Evolutionary conservation across 35 echinoderm and acorn worm species (phyloP).

Genomic region (Anneissia japonica): DNA sequence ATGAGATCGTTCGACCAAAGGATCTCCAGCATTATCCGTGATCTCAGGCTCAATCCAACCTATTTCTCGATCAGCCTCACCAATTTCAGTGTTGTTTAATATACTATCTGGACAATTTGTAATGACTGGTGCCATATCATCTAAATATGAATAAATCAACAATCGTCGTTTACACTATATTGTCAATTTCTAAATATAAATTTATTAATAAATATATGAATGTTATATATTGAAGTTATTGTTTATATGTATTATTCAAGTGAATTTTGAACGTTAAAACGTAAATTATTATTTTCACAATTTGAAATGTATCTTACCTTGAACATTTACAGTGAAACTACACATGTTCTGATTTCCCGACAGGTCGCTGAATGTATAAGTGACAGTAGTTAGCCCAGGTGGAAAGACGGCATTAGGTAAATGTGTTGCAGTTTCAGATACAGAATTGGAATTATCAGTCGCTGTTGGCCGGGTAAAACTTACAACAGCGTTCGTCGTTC

Average conservation of each 20-base stretch:
- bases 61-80: neutral
- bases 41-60: neutral
- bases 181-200: no score
- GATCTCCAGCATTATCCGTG: neutral
- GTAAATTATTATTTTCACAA: neutral
- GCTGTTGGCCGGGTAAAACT: slow-evolving; percentile 41
- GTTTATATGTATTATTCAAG: no score
- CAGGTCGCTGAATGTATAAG: slow-evolving; percentile 47
- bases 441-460: slow-evolving; percentile 25
- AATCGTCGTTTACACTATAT: no score
- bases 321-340: slow-evolving; percentile 36
- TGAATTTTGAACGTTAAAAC: no score
- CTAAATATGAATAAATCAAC: neutral
- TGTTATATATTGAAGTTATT: no score
- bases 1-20: neutral
- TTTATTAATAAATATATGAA: no score
- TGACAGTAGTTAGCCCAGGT: slow-evolving; percentile 3
- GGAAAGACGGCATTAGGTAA: slow-evolving; percentile 36
- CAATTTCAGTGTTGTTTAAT: neutral
- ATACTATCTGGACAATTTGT: neutral
- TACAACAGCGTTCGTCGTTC: neutral
- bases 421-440: neutral
- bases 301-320: neutral
- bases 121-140: neutral
- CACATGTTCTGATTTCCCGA: slow-evolving; percentile 20